Base-by-base conservation (phyloP, 2,888 invertebrate species). In the Oconnorella tubifera region DNA sequence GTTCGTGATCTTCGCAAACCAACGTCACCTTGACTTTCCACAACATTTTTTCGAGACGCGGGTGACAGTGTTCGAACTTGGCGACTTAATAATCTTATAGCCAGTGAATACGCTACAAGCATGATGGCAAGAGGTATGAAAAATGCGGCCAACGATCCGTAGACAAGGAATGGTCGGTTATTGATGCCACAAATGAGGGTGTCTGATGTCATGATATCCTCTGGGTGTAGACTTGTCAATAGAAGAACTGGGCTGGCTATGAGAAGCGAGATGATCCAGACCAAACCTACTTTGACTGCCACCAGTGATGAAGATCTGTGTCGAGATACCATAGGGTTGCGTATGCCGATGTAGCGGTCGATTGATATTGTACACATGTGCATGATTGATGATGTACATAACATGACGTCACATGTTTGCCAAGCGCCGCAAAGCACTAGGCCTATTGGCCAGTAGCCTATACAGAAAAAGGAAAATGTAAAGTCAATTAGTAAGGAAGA, bases 371-470 rank as follows among this genome's bases (percentile, higher is more conserved):
- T 83, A 69, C 85, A 84, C 80, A 86, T 84, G 79, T 86, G 86
- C 70, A 85, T 82, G 67, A 86, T 86, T 68, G 84, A 84, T 3
- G 84, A 83, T 6, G 84, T 84, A 75, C 85, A 86, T 73, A 85
- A 82, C 62, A 85, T 81, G 2, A 86, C 85, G 73, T 86, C 86
- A 29, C 92, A 92, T 1, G 78, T 77, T 64, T 79, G 77, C 70
- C 76, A 81, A 4, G 67, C 14, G 70, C 85, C 83, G 75, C 85
- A 86, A 70, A 85, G 76, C 53, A 78, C 76, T 65, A 83, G 77
- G 25, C 81, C 81, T 66, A 93, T 88, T 58, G 92, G 92, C 94
- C 94, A 95, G 82, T 90, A 90, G 69, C 94, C 94, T 95, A 85
- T 3, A 56, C 14, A 19, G 14, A 19, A 10, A 33, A 23, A 27